phyloP scores from a whole-genome alignment of 2,888 invertebrate genomes.

The Stramonita haemastoma region DNA sequence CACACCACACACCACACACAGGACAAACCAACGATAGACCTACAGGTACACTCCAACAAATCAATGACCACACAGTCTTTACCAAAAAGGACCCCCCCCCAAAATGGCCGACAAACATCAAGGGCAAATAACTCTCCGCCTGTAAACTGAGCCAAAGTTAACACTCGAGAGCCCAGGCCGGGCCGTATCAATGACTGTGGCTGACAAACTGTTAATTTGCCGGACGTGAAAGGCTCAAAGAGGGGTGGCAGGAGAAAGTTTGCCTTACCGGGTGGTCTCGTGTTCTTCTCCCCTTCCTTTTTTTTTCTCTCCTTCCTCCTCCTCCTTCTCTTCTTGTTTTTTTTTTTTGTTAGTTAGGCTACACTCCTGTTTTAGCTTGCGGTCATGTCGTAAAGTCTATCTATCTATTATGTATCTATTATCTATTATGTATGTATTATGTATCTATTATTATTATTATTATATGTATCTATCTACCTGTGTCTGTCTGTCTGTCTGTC shows the following conservation, averaged over 20 bases:
- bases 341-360: too few relatives aligned
- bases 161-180: background rate
- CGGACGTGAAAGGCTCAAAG: slow-evolving; percentile 25
- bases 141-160: slow-evolving; percentile 31
- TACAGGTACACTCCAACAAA: background rate
- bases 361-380: too few relatives aligned
- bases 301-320: background rate
- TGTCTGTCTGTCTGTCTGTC: too few relatives aligned
- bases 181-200: slow-evolving; percentile 12
- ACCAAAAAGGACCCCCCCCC: background rate
- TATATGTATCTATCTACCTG: too few relatives aligned
- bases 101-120: slow-evolving; percentile 23
- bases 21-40: background rate
- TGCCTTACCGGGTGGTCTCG: slow-evolving; percentile 25
- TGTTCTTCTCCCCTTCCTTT: background rate
- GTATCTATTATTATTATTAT: too few relatives aligned
- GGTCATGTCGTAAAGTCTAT: too few relatives aligned
- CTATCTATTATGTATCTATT: too few relatives aligned
- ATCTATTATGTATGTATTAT: too few relatives aligned
- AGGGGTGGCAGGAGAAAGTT: slow-evolving; percentile 35
- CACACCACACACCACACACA: background rate
- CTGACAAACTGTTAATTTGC: slow-evolving; percentile 35
- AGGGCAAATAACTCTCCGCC: background rate
- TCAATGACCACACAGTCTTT: slow-evolving; percentile 24
- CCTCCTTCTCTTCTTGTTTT: background rate